Evolutionary conservation across 2,888 invertebrate genomes (phyloP).

Genomic region (Calliopum simillimum): DNA sequence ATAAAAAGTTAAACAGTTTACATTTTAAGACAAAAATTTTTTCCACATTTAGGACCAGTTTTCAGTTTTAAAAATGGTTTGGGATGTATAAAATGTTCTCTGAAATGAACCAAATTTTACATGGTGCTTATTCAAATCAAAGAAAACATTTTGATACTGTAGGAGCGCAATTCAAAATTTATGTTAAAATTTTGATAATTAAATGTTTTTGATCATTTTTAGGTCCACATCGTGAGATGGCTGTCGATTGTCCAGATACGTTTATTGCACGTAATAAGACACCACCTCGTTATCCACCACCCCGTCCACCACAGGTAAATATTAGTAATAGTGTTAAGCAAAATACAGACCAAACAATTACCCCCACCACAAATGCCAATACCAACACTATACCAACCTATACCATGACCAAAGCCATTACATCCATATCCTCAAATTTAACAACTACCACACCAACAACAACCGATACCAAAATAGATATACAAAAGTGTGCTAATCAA

Average conservation of each 20-base stretch:
- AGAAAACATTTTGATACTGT: no score
- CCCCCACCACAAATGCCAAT: slow-evolving; percentile 33
- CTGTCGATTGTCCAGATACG: slow-evolving; percentile 96
- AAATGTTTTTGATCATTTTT: slow-evolving; percentile 54
- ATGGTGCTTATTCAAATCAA: no score
- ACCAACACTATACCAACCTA: slow-evolving; percentile 34
- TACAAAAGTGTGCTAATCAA: slow-evolving; percentile 22
- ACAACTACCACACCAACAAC: slow-evolving; percentile 36
- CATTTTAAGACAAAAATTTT: no score
- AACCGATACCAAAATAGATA: slow-evolving; percentile 28
- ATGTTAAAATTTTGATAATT: background rate
- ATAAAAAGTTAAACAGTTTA: no score
- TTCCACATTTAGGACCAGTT: no score
- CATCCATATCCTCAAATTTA: slow-evolving; percentile 39
- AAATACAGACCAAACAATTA: slow-evolving; percentile 33
- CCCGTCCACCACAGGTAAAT: slow-evolving; percentile 76
- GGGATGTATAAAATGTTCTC: no score
- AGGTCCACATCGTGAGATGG: slow-evolving; percentile 97
- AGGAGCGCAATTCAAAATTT: background rate
- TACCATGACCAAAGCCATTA: slow-evolving; percentile 41
- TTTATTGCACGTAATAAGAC: slow-evolving; percentile 92
- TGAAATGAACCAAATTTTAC: no score
- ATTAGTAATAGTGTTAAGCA: slow-evolving; percentile 36
- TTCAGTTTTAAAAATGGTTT: no score
- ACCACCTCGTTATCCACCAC: slow-evolving; percentile 90